Percentiles rank a stretch among this genome's conserved stretches.
Evolutionary conservation across 2,797 vertebrate genomes (phyloP).

Genomic region (Thunnus albacares): DNA sequence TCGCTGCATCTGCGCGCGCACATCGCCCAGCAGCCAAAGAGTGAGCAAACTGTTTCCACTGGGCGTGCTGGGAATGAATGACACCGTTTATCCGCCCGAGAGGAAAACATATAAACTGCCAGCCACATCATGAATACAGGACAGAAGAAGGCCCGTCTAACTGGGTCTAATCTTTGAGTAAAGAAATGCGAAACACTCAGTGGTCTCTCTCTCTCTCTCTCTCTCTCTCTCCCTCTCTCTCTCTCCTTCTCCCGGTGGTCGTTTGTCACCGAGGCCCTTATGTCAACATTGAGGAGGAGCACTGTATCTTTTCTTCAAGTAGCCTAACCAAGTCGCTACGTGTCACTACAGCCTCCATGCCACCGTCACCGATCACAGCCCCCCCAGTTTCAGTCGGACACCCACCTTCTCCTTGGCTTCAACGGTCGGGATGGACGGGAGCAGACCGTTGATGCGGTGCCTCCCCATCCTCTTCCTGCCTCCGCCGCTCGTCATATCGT

Average conservation of each 20-base stretch:
- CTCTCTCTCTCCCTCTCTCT: not conserved
- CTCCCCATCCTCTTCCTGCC: conserved; percentile 68
- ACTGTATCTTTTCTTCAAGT: not conserved
- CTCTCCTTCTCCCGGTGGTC: not conserved
- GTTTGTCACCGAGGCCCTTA: conserved; percentile 11
- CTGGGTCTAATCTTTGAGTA: conserved; percentile 7
- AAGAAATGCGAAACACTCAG: not conserved
- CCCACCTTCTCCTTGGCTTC: conserved; percentile 86
- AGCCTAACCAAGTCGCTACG: not conserved
- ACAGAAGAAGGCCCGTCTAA: conserved; percentile 11
- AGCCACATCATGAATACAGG: conserved; percentile 24
- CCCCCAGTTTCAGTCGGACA: not conserved
- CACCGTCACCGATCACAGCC: not conserved
- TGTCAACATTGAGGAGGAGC: conserved; percentile 37
- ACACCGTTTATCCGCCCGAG: conserved; percentile 52
- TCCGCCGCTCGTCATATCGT: conserved; percentile 49
- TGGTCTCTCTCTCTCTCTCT: not conserved
- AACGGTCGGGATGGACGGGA: conserved; percentile 80
- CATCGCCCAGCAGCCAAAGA: conserved; percentile 45
- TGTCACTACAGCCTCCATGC: conserved; percentile 1
- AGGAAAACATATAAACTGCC: conserved; percentile 19
- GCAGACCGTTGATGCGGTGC: conserved; percentile 62
- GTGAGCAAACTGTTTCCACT: conserved; percentile 70
- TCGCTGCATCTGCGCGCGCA: conserved; percentile 58
- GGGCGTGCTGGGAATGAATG: conserved; percentile 59